Conservation (phyloP, 2,113 vertebrate genomes). For the Pelecanoides urinatrix region DNA sequence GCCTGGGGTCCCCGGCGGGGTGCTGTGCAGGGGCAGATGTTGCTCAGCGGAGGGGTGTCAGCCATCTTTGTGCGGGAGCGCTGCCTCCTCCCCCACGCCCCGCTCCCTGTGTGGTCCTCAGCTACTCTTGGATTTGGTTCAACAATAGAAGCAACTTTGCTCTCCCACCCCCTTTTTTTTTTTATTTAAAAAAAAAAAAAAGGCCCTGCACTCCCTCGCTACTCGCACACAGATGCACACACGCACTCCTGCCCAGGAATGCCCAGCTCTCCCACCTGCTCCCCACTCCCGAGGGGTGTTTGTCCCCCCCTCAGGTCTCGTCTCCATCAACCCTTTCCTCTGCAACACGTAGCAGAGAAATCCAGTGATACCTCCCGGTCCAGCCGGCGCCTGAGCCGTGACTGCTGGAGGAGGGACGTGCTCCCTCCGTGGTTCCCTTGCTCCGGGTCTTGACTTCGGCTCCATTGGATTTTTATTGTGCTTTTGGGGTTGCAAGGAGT, state of each 20-base stretch:
- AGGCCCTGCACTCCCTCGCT: slow-evolving; percentile 21
- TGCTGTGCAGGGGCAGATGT: slow-evolving; percentile 89
- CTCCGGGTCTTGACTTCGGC: background rate
- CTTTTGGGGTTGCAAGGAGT: background rate
- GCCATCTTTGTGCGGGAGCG: slow-evolving; percentile 85
- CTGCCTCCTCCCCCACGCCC: slow-evolving; percentile 67
- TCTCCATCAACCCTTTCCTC: slow-evolving; percentile 21
- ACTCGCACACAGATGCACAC: slow-evolving; percentile 41
- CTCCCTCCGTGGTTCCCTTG: background rate
- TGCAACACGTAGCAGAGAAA: slow-evolving; percentile 30
- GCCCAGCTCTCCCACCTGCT: slow-evolving; percentile 85
- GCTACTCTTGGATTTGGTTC: slow-evolving; percentile 96
- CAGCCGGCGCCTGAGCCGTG: background rate
- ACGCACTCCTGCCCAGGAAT: slow-evolving; percentile 65
- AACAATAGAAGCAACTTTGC: slow-evolving; percentile 83
- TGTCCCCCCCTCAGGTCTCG: background rate
- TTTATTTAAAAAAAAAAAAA: slow-evolving; percentile 36
- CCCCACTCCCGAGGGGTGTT: slow-evolving; percentile 64
- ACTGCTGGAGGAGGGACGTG: background rate
- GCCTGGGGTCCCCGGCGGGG: slow-evolving; percentile 81
- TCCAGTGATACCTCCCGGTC: background rate
- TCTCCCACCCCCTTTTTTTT: slow-evolving; percentile 58
- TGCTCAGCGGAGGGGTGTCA: slow-evolving; percentile 81
- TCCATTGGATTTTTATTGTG: background rate
- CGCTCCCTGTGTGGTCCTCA: slow-evolving; percentile 94